These are phyloP conservation scores for Suricata suricatta DNA, from an alignment of 2,113 vertebrate species.

Conservation along the genomic window DNA sequence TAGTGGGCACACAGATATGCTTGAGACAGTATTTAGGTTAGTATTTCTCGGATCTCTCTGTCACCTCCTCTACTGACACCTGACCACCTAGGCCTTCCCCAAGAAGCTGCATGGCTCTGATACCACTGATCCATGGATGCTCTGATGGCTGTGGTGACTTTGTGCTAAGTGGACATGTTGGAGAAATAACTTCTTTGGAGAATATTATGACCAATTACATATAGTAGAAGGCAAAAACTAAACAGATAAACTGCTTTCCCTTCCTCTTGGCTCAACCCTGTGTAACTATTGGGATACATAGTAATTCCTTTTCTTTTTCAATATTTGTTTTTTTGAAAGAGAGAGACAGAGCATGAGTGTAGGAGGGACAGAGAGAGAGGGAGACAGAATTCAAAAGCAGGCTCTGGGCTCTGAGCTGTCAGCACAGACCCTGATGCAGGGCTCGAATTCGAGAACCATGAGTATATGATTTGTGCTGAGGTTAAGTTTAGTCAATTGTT, in stretches of 20 bases:
- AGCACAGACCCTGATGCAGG: too few species aligned
- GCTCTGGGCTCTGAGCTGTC: too few species aligned
- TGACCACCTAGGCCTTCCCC: not conserved
- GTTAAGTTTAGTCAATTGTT: too few species aligned
- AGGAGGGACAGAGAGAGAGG: too few species aligned
- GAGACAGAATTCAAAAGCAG: too few species aligned
- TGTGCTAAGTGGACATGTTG: not conserved
- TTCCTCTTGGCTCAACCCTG: not conserved
- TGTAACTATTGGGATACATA: not conserved
- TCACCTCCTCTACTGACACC: not conserved
- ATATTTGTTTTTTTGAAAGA: too few species aligned
- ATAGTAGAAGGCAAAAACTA: not conserved
- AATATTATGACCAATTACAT: not conserved
- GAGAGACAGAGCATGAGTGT: too few species aligned
- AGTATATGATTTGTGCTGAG: too few species aligned
- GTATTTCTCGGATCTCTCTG: not conserved
- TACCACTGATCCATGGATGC: not conserved
- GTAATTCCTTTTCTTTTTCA: not conserved
- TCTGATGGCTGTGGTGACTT: not conserved
- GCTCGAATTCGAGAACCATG: too few species aligned
- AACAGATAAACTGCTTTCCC: not conserved
- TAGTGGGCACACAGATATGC: not conserved
- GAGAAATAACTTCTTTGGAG: not conserved
- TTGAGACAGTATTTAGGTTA: not conserved
- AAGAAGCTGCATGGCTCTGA: not conserved